These are phyloP conservation scores for Danaus melanippus DNA, from an alignment of 1,140 invertebrate species.

Conservation along the genomic window DNA sequence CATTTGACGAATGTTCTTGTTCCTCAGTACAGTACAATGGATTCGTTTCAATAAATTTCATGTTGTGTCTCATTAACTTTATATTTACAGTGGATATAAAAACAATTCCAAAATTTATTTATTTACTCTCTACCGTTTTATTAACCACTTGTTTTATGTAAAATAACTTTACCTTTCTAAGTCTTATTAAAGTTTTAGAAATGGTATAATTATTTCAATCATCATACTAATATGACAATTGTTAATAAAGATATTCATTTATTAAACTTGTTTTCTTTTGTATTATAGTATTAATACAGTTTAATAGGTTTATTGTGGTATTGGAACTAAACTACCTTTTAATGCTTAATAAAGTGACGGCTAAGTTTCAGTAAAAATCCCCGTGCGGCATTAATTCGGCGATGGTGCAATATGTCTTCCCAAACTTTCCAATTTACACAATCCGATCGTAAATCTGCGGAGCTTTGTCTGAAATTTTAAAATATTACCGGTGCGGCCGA, in stretches of 20 bases:
- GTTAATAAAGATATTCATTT: too few relatives aligned
- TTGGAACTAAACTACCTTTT: conserved; percentile 2
- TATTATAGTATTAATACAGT: too few relatives aligned
- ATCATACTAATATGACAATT: too few relatives aligned
- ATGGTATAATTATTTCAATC: too few relatives aligned
- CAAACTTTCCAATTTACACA: conserved; percentile 61
- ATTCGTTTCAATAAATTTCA: conserved; percentile 10
- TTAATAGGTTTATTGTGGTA: too few relatives aligned
- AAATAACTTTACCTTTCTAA: too few relatives aligned
- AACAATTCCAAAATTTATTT: neutral
- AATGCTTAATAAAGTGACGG: conserved; percentile 14
- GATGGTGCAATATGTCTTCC: conserved; percentile 45
- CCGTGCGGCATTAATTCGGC: conserved; percentile 33
- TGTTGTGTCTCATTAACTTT: neutral
- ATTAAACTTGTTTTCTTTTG: too few relatives aligned
- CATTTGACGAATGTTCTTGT: conserved; percentile 22
- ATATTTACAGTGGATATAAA: neutral
- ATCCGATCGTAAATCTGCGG: conserved; percentile 55
- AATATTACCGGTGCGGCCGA: conserved; percentile 46
- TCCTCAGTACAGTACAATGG: conserved; percentile 20
- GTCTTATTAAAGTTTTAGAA: too few relatives aligned
- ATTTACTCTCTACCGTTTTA: neutral
- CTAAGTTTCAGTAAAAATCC: conserved; percentile 20
- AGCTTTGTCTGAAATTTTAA: conserved; percentile 57
- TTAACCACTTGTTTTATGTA: too few relatives aligned